Evolutionary conservation across 2,888 invertebrate genomes (phyloP), one percentile per base, ranked within the genome.

Genomic region (Apomyelois bistriatella): DNA sequence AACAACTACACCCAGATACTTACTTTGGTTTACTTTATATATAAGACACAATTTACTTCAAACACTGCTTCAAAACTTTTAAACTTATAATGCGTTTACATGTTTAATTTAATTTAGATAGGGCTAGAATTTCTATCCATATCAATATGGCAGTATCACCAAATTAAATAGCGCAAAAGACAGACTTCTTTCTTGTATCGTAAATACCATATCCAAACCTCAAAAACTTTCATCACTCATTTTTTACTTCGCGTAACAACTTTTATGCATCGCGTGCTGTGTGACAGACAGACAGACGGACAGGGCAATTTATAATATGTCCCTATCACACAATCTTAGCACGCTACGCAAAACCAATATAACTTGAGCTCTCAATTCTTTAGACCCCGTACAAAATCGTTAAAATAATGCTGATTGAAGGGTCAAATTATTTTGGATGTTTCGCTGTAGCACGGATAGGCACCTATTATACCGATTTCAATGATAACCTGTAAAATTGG

Each of bases 241-340:
- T 15, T 22, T 62, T 62, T 59, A 59, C 61, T 54, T 55, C 54
- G 59, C 57, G 55, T 58, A 68, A 68, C 55, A 77, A 78, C 69
- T 85, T 88, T 83, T 89, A 88, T 82, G 83, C 83, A 84, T 89
- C 84, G 89, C 89, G 89, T 89, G 89, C 68, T 58, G 36, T 68
- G 77, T 87, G 88, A 87, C 88, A 86, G 87, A 85, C 85, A 82
- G 82, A 81, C 85, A 80, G 84, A 84, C 84, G 79, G 88, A 85
- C 88, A 81, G 85, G 74, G 78, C 79, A 87, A 89, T 89, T 88
- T 89, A 89, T 87, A 89, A 86, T 83, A 84, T 85, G 88, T 84
- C 83, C 79, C 79, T 88, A 89, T 89, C 89, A 68, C 60, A 53
- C 71, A 75, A 88, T 87, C 83, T 74, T 58, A 70, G 69, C 71